Base-by-base conservation (phyloP, 2,797 vertebrate species). In the Catostomus latipinnis region DNA sequence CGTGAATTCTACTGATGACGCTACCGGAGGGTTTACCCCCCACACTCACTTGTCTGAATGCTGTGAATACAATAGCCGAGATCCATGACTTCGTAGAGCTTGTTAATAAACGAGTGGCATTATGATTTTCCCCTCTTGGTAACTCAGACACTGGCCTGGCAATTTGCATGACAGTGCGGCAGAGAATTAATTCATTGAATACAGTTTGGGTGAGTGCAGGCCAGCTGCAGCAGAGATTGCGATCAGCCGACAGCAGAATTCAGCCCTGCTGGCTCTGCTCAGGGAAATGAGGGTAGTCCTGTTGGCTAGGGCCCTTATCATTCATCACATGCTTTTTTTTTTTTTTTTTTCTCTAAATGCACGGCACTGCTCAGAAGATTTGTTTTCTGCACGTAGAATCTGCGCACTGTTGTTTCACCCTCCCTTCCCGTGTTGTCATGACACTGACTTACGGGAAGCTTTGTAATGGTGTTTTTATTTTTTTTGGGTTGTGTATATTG, bases 181-280 rank as follows among this genome's bases (percentile, higher is more conserved):
- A 62, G 63, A 70, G 78, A 67, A 83, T 86, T 81, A 78, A 85
- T 83, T 82, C 83, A 66, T 81, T 81, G 74, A 71, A 78, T 87
- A 83, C 81, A 81, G 82, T 81, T 34, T 56, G 76, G 78, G 78
- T 78, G 76, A 80, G 70, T 16, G 67, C 53, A 60, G 70, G 79
- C 80, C 80, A 86, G 82, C 84, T 86, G 86, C 70, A 14, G 73
- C 18, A 78, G 72, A 84, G 81, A 84, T 84, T 74, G 79, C 12
- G 73, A 84, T 85, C 80, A 22, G 76, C 45, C 53, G 71, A 76
- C 81, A 67, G 60, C 50, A 76, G 66, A 74, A 72, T 67, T 74
- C 76, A 79, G 76, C 58, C 73, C 69, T n/a, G 46, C 66, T 60
- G 78, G 76, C 80, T 69, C 52, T 78, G 66, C 57, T 74, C 79